Conservation (phyloP, 1,140 invertebrate species). For the Formica exsecta region DNA sequence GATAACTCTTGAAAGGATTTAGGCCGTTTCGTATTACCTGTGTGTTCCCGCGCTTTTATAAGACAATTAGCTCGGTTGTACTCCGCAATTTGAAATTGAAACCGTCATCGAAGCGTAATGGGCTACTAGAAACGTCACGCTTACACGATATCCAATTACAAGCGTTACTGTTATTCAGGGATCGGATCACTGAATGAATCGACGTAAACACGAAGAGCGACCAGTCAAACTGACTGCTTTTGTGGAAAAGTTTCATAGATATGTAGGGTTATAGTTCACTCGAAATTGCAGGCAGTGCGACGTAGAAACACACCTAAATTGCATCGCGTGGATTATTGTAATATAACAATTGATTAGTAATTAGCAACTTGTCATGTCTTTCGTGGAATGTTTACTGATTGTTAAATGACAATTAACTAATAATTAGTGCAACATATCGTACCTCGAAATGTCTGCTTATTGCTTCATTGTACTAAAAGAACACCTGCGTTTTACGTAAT, state of each 20-base stretch:
- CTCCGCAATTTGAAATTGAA: slow-evolving; percentile 28
- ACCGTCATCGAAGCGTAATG: slow-evolving; percentile 2
- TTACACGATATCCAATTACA: slow-evolving; percentile 40
- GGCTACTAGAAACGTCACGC: neutral
- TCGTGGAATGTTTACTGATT: neutral
- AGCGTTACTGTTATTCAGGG: slow-evolving; percentile 17
- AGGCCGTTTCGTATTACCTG: neutral
- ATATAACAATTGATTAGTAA: slow-evolving; percentile 30
- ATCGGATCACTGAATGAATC: slow-evolving; percentile 27
- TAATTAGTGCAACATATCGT: neutral
- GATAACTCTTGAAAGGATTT: neutral
- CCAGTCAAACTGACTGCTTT: slow-evolving; percentile 7
- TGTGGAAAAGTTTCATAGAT: neutral
- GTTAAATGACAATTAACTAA: slow-evolving; percentile 1
- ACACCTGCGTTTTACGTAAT: slow-evolving; percentile 28
- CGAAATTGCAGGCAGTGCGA: neutral
- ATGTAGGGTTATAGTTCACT: slow-evolving; percentile 12
- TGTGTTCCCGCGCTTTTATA: neutral
- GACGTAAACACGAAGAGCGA: slow-evolving; percentile 24
- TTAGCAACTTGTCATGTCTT: slow-evolving; percentile 3
- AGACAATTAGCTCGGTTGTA: neutral
- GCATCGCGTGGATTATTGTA: neutral
- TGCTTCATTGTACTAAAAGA: neutral
- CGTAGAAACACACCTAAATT: slow-evolving; percentile 24
- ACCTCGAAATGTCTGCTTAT: neutral